phyloP scores from a whole-genome alignment of 2,888 invertebrate genomes.

The Eurytoma californica region DNA sequence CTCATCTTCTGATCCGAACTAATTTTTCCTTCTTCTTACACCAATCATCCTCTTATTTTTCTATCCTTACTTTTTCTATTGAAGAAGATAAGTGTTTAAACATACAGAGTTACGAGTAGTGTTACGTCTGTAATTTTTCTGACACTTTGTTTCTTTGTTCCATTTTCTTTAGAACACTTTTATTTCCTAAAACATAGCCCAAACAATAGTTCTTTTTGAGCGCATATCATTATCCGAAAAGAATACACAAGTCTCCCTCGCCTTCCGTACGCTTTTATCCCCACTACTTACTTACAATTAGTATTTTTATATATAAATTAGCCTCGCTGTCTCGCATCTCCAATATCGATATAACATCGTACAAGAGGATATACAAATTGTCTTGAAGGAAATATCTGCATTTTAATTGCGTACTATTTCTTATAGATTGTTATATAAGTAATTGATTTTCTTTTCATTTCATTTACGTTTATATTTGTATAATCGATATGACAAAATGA shows the following conservation, averaged over 20 bases:
- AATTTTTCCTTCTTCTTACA: neutral
- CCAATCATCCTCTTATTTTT: neutral
- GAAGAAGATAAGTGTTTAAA: too few species aligned
- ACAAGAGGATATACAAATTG: conserved; percentile 52
- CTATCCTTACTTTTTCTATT: conserved; percentile 15
- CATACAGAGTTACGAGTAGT: too few species aligned
- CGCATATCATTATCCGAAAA: neutral
- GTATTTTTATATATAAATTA: conserved; percentile 41
- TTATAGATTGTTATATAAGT: conserved; percentile 42
- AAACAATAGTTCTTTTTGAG: too few species aligned
- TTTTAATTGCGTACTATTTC: conserved; percentile 35
- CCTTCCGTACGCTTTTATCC: conserved; percentile 16
- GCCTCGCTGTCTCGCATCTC: conserved; percentile 26
- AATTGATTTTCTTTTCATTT: conserved; percentile 35
- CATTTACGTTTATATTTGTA: conserved; percentile 34
- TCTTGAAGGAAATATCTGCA: conserved; percentile 47
- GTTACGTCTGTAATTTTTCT: too few species aligned
- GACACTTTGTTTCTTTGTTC: neutral
- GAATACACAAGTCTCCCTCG: neutral
- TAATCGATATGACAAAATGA: conserved; percentile 51
- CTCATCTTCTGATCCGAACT: neutral
- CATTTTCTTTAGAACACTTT: conserved; percentile 1
- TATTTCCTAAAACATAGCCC: too few species aligned
- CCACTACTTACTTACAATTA: conserved; percentile 30
- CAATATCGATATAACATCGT: conserved; percentile 45